Evolutionary conservation across 2,888 invertebrate genomes (phyloP), one percentile per base, ranked within the genome.

Genomic region (Drosophila pseudotakahashii): DNA sequence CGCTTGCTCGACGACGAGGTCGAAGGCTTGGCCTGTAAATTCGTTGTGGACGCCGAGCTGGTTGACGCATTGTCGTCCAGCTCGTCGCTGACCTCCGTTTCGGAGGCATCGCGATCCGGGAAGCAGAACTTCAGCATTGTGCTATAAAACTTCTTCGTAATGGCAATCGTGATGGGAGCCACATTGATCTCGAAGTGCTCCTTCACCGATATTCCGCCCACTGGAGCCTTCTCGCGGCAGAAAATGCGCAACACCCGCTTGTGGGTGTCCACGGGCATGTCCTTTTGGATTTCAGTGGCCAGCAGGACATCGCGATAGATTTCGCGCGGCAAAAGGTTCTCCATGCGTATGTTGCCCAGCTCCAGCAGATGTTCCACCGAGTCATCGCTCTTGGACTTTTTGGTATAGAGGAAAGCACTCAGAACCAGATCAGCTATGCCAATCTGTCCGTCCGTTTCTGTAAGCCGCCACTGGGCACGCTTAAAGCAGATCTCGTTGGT

Each of bases 181-280:
- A 99, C 96, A 93, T 99, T 99, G 76, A 99, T 98, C 93, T 99
- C 99, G 92, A 99, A 98, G 92, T 99, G 98, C 90, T 99, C 99
- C 91, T 99, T 99, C 13, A 99, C 98, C 0, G 98, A 97, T 81
- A 99, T 99, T 3, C 99, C 99, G n/a, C 98, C 99, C 7, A 99
- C 99, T 0, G 98, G 98, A 48, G 98, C 97, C 78, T 97, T 96
- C 92, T 99, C 99, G 68, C 98, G 94, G 83, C 99, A 99, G 92
- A 98, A 98, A 50, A 99, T 96, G 74, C 99, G 94, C 75, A 99
- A 93, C 19, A 98, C 97, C 89, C 98, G 95, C 92, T 97, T 97
- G 41, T 98, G 95, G 2, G 92, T 91, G 68, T 98, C 98, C 32
- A 98, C 95, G 0, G 98, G 98, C 94, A 98, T 97, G 58, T 97